Evolutionary conservation across 2,888 invertebrate species (phyloP), one percentile per base, ranked within the genome.

Genomic region (Tipula lateralis): DNA sequence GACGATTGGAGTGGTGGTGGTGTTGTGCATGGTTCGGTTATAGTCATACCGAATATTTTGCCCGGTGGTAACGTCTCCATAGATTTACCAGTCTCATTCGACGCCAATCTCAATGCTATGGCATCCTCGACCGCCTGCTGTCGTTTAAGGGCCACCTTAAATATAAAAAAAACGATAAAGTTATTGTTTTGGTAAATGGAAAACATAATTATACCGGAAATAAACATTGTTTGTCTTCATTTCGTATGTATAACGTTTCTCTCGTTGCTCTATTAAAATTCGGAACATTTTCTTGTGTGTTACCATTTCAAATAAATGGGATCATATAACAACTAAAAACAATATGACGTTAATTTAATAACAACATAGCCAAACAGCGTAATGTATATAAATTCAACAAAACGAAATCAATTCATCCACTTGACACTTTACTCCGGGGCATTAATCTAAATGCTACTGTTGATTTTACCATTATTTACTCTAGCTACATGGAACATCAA

Each of bases 101-200:
- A 95, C 19, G 97, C 95, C 87, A 99, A 92, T 84, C 97, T 96
- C 85, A 98, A 91, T 0, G 98, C 98, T 87, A 98, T 97, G 85
- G 97, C 97, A 89, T 99, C 98, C 91, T 99, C 98, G 0, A 98
- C 98, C 0, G 98, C 98, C 91, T 99, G 98, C 89, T 98, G 98
- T 13, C 99, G 92, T 91, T 99, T 99, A 85, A 99, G 90, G 2
- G 99, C 98, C 29, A 99, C 97, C 96, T 97, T 87, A 84, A 87
- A 44, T 84, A 83, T 85, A 83, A 84, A 85, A 84, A 66, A 83
- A 84, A 85, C 19, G 13, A 36, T 0, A 36, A 36, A 36, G 12
- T 36, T 36, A 12, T 36, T 36, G 12, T 6, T 6, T 36, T n/a
- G n/a, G 9, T 12, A 36, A 36, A 9, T 36, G 44, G 44, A 4